Percentiles rank a stretch among this genome's conserved stretches.
Conservation (phyloP, 2,113 vertebrate genomes). For the Cephalopterus ornatus region DNA sequence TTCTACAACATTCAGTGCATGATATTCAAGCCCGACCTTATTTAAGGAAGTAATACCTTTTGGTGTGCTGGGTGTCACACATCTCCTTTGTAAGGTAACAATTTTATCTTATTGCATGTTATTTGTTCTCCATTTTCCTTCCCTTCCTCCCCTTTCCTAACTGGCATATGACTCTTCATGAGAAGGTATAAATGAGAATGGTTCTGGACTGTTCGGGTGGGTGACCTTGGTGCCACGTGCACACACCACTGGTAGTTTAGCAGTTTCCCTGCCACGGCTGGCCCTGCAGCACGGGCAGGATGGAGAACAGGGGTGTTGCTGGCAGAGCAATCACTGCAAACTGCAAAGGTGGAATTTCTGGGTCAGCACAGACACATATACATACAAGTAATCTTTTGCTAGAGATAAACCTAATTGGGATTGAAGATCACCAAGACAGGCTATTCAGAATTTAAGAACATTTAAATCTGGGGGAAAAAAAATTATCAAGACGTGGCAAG, state of each 20-base stretch:
- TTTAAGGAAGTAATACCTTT: not conserved
- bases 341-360: rapidly evolving
- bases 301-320: not conserved
- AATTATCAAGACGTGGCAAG: not conserved
- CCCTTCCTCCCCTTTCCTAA: not conserved
- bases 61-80: not conserved
- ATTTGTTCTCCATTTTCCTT: not conserved
- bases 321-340: not conserved
- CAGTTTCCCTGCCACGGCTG: not conserved
- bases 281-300: not conserved
- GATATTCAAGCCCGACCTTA: not conserved
- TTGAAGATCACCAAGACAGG: not conserved
- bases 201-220: not conserved
- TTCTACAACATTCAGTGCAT: not conserved
- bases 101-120: not conserved
- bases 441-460: not conserved
- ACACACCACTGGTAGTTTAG: not conserved
- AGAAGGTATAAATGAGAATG: not conserved
- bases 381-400: not conserved
- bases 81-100: not conserved
- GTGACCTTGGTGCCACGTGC: not conserved
- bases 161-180: not conserved
- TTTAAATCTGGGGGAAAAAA: rapidly evolving
- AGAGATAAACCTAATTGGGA: too few species aligned
- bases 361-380: not conserved